phyloP scores from a whole-genome alignment of 2,113 vertebrate species.

The Acinonyx jubatus region DNA sequence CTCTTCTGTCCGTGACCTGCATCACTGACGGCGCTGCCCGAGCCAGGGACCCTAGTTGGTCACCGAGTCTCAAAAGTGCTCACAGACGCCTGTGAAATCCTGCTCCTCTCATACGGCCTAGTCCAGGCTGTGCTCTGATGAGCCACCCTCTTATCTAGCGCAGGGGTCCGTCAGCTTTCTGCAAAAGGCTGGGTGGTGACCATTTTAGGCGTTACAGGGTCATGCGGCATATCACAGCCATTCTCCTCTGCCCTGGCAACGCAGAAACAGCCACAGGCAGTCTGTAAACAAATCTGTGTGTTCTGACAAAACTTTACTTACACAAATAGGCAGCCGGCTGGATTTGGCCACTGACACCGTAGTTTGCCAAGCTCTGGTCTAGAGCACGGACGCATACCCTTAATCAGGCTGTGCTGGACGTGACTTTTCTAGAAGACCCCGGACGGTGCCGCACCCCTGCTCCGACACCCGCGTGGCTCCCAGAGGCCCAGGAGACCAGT shows the following conservation, averaged over 20 bases:
- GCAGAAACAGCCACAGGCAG: neutral
- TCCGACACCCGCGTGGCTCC: neutral
- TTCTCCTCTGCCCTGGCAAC: neutral
- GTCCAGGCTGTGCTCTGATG: neutral
- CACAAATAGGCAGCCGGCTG: neutral
- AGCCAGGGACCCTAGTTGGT: neutral
- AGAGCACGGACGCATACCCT: neutral
- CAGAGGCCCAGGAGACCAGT: neutral
- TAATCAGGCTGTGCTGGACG: neutral
- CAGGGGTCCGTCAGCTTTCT: neutral
- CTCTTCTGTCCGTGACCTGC: rapidly evolving
- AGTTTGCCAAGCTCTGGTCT: neutral
- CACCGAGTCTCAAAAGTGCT: neutral
- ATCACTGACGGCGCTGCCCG: neutral
- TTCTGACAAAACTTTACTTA: neutral
- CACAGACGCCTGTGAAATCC: too few relatives aligned
- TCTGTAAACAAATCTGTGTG: neutral
- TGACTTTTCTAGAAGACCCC: neutral
- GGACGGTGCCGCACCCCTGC: rapidly evolving
- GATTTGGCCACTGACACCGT: neutral
- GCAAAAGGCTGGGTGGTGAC: neutral
- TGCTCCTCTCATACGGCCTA: neutral
- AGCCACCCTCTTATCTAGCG: neutral
- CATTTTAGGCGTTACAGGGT: neutral
- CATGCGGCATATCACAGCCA: rapidly evolving